Evolutionary conservation across 2,888 invertebrate species (phyloP), one percentile per base, ranked within the genome.

Genomic region (Asteroscopus sphinx): DNA sequence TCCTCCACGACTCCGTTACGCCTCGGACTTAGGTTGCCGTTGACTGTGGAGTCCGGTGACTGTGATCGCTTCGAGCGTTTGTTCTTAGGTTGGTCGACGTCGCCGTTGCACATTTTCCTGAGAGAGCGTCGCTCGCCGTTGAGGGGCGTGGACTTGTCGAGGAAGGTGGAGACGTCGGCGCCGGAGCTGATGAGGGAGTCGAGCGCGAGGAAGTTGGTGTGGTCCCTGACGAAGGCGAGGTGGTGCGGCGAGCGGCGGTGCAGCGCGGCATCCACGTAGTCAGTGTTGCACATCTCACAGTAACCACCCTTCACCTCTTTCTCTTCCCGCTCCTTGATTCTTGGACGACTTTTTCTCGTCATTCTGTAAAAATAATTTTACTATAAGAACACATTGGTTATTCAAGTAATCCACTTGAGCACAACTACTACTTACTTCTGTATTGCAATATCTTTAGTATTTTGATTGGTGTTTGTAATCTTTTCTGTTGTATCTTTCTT

Each of bases 251-350:
- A 96, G 68, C 96, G 96, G 15, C 97, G 91, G 81, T 97, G 97
- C 65, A 96, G 95, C 12, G 95, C 95, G 11, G 97, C 92, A 80
- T 96, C 96, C 58, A 95, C 95, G 87, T 97, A 97, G 77, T 97
- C 96, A 44, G 95, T 91, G 82, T 96, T 96, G 87, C 97, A 97
- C 87, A 97, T 96, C 90, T 97, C 97, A 91, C 97, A 97, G 82
- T 96, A 97, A 13, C 97, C 97, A 37, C 95, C 95, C 56, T 89
- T 90, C 32, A 79, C 79, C 62, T 92, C 93, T 62, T 89, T 89
- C 49, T 92, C 92, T 52, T 91, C 90, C 44, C 85, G 88, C 52
- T 94, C 94, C 62, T 93, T 93, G 48, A 92, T 87, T 41, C 93
- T 87, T 6, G 92, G 92, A 11, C 93, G 87, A 76, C 90, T 92